phyloP scores from a whole-genome alignment of 2,113 vertebrate genomes.

The Microtus richardsoni region DNA sequence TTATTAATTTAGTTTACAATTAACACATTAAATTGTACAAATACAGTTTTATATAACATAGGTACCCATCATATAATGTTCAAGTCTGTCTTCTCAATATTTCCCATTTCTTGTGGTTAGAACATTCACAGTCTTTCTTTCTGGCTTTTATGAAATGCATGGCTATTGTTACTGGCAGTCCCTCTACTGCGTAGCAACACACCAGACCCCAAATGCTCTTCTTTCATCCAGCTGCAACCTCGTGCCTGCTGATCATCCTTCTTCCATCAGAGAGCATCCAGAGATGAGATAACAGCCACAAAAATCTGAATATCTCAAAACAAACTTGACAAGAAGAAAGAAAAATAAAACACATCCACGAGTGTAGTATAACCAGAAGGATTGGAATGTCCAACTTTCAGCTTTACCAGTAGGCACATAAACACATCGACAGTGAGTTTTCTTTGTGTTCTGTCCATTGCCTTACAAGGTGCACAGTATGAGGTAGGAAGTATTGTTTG shows the following conservation, averaged over 20 bases:
- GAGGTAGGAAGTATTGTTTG: background rate
- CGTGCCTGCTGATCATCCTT: background rate
- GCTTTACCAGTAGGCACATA: background rate
- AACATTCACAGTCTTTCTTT: background rate
- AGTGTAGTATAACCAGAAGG: background rate
- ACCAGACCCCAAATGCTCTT: background rate
- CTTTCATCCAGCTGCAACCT: background rate
- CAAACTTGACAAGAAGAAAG: background rate
- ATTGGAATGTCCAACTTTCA: background rate
- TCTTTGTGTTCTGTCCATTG: background rate
- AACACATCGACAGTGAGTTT: background rate
- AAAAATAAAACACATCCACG: background rate
- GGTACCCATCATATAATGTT: background rate
- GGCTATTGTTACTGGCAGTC: no score
- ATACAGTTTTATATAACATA: background rate
- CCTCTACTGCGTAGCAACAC: background rate
- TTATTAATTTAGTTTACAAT: background rate
- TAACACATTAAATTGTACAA: background rate
- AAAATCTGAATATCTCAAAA: constrained; percentile 26
- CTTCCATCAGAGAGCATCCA: background rate
- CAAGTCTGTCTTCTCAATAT: background rate
- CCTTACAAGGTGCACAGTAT: background rate
- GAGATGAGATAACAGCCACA: background rate
- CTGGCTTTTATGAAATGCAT: background rate
- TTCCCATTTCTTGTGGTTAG: background rate